These are phyloP conservation scores for Chiloscyllium punctatum DNA, from an alignment of 2,797 vertebrate genomes.

Conservation along the genomic window DNA sequence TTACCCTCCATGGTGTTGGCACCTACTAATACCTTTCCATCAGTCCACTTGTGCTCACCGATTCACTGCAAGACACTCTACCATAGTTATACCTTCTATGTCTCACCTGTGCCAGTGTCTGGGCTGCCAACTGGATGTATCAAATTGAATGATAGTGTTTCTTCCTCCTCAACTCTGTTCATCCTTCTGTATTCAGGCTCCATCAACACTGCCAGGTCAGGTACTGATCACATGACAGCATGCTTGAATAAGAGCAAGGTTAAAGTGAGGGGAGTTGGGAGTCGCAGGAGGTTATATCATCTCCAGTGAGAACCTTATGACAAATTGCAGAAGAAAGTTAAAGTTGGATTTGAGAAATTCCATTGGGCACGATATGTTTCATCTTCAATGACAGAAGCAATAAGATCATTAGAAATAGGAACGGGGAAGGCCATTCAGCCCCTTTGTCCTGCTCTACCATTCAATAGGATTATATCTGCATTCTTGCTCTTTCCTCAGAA, in stretches of 20 bases:
- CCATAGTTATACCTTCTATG: not conserved
- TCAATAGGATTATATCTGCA: too few relatives aligned
- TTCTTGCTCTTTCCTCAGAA: too few relatives aligned
- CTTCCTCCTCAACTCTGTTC: not conserved
- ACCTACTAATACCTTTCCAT: not conserved
- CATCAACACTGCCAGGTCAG: too few relatives aligned
- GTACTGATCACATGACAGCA: too few relatives aligned
- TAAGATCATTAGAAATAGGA: too few relatives aligned
- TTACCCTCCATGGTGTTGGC: not conserved
- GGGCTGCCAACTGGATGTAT: not conserved
- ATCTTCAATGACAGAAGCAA: not conserved
- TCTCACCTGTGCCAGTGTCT: not conserved
- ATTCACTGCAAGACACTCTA: too few relatives aligned
- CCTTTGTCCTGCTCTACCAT: too few relatives aligned
- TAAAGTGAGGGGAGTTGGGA: not conserved
- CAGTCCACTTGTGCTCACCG: not conserved
- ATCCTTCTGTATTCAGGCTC: not conserved
- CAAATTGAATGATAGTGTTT: not conserved
- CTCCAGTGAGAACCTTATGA: not conserved
- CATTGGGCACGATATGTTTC: not conserved
- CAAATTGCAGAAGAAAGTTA: not conserved
- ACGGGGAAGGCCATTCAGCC: too few relatives aligned
- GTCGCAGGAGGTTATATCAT: not conserved
- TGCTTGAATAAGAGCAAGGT: not conserved
- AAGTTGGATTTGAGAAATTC: not conserved